Base-by-base conservation (phyloP, 2,113 vertebrate species). In the Procavia capensis region DNA sequence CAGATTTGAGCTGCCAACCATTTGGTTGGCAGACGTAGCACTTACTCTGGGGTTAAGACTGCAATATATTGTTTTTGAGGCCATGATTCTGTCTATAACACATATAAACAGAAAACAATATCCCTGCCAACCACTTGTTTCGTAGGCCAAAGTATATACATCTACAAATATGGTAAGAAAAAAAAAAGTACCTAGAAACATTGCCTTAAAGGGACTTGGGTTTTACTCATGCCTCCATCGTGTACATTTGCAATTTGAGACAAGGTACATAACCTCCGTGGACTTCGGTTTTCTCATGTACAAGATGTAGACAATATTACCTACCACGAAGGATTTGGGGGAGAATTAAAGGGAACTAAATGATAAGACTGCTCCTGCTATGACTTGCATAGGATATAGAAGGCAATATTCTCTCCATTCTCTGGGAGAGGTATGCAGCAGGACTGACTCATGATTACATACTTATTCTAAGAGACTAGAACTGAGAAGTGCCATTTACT, bases 121-220 rank as follows among this genome's bases (percentile, higher is more conserved):
- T 9, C 20, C 34, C 68, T 85, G n/a, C 34, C 25, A 61, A 34
- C 7, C 31, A 64, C 31, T 76, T 45, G 17, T 13, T 81, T 59
- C 25, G 10, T 4, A 80, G 39, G 25, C 27, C 25, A 3, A 10
- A 39, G 31, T 2, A 47, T 36, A 13, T 11, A 2, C 3, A 57
- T 0, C 0, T n/a, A 39, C 19, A 54, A 34, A 63, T 57, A 9
- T 2, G 0, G 17, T 9, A n/a, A n/a, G 27, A 74, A 14, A 17
- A 20, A 47, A 54, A 70, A 8, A 1, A 19, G 6, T 1, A 70
- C 20, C 43, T 20, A 29, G 54, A 68, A 19, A 54, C 13, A 13
- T 6, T 5, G 13, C 63, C 9, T 47, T 47, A 34, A 45, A 57
- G 24, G 6, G 31, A 22, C 22, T 6, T 34, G 61, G 68, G 22